Base-by-base conservation (phyloP, 2,888 invertebrate species). In the Scrobipalpa atriplicella region DNA sequence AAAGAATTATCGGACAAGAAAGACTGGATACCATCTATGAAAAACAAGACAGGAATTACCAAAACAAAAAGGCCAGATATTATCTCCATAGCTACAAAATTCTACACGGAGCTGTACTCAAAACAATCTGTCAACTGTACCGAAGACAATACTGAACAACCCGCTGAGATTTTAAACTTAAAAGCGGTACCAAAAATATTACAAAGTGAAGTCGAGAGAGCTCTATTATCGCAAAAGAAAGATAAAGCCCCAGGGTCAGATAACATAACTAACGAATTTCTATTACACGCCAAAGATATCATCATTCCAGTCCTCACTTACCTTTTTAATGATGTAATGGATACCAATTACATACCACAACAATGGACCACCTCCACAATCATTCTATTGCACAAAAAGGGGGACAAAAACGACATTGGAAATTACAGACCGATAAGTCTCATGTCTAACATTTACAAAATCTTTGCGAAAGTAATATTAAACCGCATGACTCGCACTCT, bases 391-490 rank as follows among this genome's bases (percentile, higher is more conserved):
- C 61, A 67, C 19, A 66, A 61, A 66, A 65, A 69, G 29, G 62
- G 66, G 13, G 65, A 60, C 52, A 61, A n/a, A 63, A 47, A 66
- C 65, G 2, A 65, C 54, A 41, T 70, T 61, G 13, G 60, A 62
- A 29, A 70, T 66, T n/a, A 66, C 62, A 9, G 29, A 21, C 68
- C 68, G n/a, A 43, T 67, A 1, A 68, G 70, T 39, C 56, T 71
- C 58, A 70, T 70, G 65, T 70, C 71, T 2, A 71, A 73, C 47
- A 21, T 75, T 5, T 74, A 74, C 54, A 71, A 75, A 54, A 58
- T 69, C 16, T 71, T 70, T 62, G 56, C 69, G 7, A 72, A 72
- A 69, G 56, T 72, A 5, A 67, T 73, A 41, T 54, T 73, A 13
- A 39, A 36, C n/a, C 62, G 70, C 68, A 66, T 73, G 41, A 47